Evolutionary conservation across 2,888 invertebrate species (phyloP), one percentile per base, ranked within the genome.

Genomic region (Tortrix viridana): DNA sequence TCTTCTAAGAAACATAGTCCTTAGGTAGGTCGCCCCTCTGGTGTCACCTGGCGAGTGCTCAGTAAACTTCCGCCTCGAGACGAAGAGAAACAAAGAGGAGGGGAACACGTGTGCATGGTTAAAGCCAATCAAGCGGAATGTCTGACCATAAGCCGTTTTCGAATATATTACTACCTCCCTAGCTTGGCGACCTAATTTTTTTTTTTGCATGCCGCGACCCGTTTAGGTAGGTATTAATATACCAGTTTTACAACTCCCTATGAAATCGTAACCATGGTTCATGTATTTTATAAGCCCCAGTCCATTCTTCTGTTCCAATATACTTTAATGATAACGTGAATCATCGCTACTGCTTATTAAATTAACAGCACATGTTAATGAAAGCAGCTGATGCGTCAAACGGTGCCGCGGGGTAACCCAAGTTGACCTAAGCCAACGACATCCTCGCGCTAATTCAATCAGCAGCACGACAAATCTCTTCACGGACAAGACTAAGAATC

Each of bases 361-460:
- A 72, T 71, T 67, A 74, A 65, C 67, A 71, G 71, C 80, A 79
- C 77, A 81, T 81, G 80, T 74, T 78, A 76, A 81, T 73, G 73
- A 74, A 74, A 74, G 76, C 86, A 85, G 85, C 81, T 82, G 84
- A 75, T 75, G 64, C 69, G 75, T 74, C 77, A 81, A 81, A 84
- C 76, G 71, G 68, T 66, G 73, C 84, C 84, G 83, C 67, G 73
- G 65, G 16, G 68, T 76, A 75, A 81, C 81, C 83, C 80, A 74
- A 74, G 69, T 72, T 74, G 77, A 77, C 75, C 75, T 72, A 71
- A 70, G 69, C 75, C 67, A 62, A 65, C 73, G 75, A 77, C 84
- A 79, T 82, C 83, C 79, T 81, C 77, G 76, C 69, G 79, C 80
- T 89, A 86, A 88, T 88, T 87, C 80, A 88, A 89, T 89, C 84